Percentiles rank a stretch among this genome's conserved stretches.
These are phyloP conservation scores for Psophia crepitans DNA, from an alignment of 2,113 vertebrate species.

Conservation along the genomic window DNA sequence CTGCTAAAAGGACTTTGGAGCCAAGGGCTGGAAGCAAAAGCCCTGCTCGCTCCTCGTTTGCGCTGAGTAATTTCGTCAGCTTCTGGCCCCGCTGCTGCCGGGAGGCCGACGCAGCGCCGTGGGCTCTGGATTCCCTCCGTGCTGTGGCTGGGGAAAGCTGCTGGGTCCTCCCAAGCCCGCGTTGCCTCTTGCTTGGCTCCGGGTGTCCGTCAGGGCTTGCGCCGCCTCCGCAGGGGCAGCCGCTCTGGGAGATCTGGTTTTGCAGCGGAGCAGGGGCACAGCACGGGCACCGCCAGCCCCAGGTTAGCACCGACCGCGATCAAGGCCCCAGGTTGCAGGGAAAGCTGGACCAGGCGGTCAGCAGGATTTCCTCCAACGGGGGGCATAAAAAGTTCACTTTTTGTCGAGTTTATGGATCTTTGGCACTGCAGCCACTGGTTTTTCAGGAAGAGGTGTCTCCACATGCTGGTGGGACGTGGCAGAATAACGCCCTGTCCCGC, in stretches of 20 bases:
- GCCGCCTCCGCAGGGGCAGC: not conserved
- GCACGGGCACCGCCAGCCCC: accelerated
- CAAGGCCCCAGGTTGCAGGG: not conserved
- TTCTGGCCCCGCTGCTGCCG: not conserved
- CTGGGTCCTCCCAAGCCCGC: not conserved
- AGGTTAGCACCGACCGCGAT: accelerated
- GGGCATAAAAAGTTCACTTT: not conserved
- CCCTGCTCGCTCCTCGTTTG: not conserved
- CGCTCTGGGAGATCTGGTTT: accelerated
- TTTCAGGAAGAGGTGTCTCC: not conserved
- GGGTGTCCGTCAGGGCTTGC: accelerated
- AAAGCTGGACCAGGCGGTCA: not conserved
- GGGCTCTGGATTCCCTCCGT: not conserved
- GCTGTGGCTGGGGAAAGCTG: not conserved
- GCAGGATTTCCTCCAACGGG: not conserved
- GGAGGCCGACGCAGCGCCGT: too few relatives aligned
- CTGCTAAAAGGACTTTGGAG: not conserved
- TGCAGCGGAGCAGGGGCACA: not conserved
- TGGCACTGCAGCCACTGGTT: not conserved
- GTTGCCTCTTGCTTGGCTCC: not conserved
- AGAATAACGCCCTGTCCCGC: not conserved
- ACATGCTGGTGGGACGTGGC: not conserved
- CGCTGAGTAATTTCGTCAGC: not conserved
- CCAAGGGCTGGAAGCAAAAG: not conserved
- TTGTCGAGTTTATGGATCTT: not conserved